Evolutionary conservation across 2,797 vertebrate species (phyloP).

Genomic region (Benthosema pterotum): DNA sequence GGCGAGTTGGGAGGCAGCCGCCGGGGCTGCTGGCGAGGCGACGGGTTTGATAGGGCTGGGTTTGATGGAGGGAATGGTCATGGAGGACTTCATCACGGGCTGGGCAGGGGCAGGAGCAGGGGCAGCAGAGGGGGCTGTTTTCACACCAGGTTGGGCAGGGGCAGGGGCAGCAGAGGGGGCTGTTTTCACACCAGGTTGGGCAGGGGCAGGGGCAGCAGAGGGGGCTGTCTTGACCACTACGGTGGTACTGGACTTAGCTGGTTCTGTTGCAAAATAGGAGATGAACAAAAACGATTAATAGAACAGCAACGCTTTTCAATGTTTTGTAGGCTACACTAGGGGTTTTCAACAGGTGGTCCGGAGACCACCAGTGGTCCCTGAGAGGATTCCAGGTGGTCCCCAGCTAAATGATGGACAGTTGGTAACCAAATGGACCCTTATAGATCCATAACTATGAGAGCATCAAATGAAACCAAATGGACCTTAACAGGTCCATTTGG

Average conservation of each 20-base stretch:
- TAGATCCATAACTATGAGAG: no score
- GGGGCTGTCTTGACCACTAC: slow-evolving; percentile 74
- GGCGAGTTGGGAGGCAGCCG: slow-evolving; percentile 30
- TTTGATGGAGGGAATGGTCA: slow-evolving; percentile 76
- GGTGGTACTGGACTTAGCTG: slow-evolving; percentile 67
- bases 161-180: slow-evolving; percentile 28
- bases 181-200: slow-evolving; percentile 66
- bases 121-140: slow-evolving; percentile 16
- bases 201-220: not conserved
- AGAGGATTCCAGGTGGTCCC: no score
- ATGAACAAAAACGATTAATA: not conserved
- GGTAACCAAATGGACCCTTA: no score
- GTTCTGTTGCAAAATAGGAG: slow-evolving; percentile 58
- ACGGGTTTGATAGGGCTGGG: slow-evolving; percentile 66
- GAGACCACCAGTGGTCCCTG: no score
- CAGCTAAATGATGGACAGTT: no score
- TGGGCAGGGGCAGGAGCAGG: slow-evolving; percentile 27
- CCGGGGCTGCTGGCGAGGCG: slow-evolving; percentile 39
- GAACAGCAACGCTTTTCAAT: not conserved
- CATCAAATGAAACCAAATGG: no score
- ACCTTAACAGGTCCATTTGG: no score
- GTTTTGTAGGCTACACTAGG: no score
- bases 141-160: slow-evolving; percentile 31
- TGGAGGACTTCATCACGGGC: slow-evolving; percentile 81
- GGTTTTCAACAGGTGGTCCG: no score